Conservation (phyloP, 2,797 vertebrate species). For the Melanotaenia pygmaea region DNA sequence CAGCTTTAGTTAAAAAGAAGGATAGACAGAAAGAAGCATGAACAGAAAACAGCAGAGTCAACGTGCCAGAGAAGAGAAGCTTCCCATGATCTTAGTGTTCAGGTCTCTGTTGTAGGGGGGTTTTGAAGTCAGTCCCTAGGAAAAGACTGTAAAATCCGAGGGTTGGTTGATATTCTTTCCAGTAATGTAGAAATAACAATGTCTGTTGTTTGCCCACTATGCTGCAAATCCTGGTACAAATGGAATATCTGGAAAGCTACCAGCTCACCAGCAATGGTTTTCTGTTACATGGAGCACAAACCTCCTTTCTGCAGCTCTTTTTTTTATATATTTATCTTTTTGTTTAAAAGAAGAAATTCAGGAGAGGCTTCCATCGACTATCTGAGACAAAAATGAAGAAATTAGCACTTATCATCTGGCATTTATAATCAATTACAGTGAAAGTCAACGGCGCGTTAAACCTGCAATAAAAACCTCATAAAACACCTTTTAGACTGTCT, state of each 20-base stretch:
- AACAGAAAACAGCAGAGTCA: slow-evolving; percentile 39
- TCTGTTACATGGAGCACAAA: not conserved
- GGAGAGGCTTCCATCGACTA: not conserved
- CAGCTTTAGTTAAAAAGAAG: slow-evolving; percentile 41
- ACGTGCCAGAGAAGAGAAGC: slow-evolving; percentile 46
- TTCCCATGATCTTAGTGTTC: not conserved
- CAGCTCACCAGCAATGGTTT: not conserved
- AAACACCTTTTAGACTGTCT: slow-evolving; percentile 33
- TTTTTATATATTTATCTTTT: not conserved
- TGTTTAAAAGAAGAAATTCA: not conserved
- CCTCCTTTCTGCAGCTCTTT: not conserved
- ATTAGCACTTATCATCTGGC: slow-evolving; percentile 12
- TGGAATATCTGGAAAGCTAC: slow-evolving; percentile 12
- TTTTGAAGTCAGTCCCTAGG: not conserved
- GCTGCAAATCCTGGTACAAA: slow-evolving; percentile 14
- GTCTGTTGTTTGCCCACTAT: not conserved
- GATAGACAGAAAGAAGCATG: not conserved
- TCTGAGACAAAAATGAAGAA: not conserved
- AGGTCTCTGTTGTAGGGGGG: slow-evolving; percentile 12
- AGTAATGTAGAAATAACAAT: not conserved
- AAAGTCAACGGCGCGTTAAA: slow-evolving; percentile 30
- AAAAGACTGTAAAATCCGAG: slow-evolving; percentile 14
- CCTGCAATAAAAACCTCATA: slow-evolving; percentile 33
- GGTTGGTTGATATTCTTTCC: slow-evolving; percentile 3
- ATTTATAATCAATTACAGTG: slow-evolving; percentile 36